Evolutionary conservation across 2,797 vertebrate genomes (phyloP).

Genomic region (Orestias chungarensis): DNA sequence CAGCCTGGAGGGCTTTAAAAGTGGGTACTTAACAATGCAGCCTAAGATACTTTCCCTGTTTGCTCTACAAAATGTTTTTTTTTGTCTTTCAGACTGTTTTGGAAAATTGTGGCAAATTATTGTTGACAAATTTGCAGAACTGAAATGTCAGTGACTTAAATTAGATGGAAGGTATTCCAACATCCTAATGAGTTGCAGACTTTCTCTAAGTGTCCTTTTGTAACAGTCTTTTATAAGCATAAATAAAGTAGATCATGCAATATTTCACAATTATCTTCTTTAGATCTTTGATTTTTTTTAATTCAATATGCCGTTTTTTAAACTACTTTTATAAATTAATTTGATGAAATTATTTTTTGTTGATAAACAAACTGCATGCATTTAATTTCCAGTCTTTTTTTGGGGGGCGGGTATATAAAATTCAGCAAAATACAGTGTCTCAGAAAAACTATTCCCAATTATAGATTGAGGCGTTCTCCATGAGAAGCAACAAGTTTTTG

Average conservation of each 20-base stretch:
- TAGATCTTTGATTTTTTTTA: slow-evolving; percentile 20
- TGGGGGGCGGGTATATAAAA: neutral
- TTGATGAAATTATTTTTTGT: slow-evolving; percentile 29
- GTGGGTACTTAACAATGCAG: slow-evolving; percentile 67
- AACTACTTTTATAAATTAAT: slow-evolving; percentile 28
- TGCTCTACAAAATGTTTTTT: slow-evolving; percentile 58
- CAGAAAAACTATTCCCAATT: neutral
- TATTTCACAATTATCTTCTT: slow-evolving; percentile 37
- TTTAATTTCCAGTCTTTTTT: slow-evolving; percentile 38
- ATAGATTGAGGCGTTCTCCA: too few species aligned
- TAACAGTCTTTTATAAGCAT: slow-evolving; percentile 38
- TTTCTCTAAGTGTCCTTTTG: slow-evolving; percentile 42
- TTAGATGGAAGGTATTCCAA: slow-evolving; percentile 54
- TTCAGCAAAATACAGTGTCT: neutral
- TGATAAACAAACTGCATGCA: slow-evolving; percentile 27
- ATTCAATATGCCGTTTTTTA: neutral
- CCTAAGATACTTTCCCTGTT: slow-evolving; percentile 52
- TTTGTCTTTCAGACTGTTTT: slow-evolving; percentile 63
- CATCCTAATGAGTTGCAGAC: slow-evolving; percentile 42
- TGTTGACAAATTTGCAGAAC: slow-evolving; percentile 75
- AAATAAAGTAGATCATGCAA: slow-evolving; percentile 40
- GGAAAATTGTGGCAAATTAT: slow-evolving; percentile 72
- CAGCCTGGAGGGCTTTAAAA: slow-evolving; percentile 74
- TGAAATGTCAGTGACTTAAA: slow-evolving; percentile 56
- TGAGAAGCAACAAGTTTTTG: too few species aligned